Evolutionary conservation across 92 coral and sea anemone genomes (phyloP).

Genomic region (Epizoanthus stellaris): DNA sequence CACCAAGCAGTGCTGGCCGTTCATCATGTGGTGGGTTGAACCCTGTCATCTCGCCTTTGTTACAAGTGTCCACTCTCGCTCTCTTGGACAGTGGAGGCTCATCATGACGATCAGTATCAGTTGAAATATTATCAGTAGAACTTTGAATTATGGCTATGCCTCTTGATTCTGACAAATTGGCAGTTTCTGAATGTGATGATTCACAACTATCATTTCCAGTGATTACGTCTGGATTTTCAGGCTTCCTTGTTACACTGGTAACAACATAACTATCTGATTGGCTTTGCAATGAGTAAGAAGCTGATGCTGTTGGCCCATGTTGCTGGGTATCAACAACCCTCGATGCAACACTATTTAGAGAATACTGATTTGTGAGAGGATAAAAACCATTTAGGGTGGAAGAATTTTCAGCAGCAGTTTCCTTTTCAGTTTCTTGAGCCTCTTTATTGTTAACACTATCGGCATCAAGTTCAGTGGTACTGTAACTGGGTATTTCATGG

Average conservation of each 20-base stretch:
- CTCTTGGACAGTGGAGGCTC: background rate
- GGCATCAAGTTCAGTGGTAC: background rate
- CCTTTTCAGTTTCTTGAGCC: constrained; percentile 6
- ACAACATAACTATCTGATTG: too few relatives aligned
- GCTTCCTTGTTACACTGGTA: background rate
- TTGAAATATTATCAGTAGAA: background rate
- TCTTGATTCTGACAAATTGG: background rate
- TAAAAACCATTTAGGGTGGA: background rate
- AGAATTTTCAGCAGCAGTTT: background rate
- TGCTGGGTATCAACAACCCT: background rate
- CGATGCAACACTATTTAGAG: background rate
- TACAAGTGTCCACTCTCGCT: constrained; percentile 1
- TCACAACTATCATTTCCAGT: background rate
- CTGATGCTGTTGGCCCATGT: background rate
- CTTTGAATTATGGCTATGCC: background rate
- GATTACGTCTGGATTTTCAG: background rate
- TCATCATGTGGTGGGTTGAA: background rate
- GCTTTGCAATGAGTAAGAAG: background rate
- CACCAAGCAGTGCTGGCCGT: background rate
- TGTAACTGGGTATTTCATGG: background rate
- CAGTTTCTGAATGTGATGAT: background rate
- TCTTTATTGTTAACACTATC: background rate
- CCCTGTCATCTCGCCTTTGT: background rate
- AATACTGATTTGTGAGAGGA: background rate
- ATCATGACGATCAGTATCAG: background rate